Base-by-base conservation (phyloP, 2,113 vertebrate genomes). In the Melanostigma gelatinosum region DNA sequence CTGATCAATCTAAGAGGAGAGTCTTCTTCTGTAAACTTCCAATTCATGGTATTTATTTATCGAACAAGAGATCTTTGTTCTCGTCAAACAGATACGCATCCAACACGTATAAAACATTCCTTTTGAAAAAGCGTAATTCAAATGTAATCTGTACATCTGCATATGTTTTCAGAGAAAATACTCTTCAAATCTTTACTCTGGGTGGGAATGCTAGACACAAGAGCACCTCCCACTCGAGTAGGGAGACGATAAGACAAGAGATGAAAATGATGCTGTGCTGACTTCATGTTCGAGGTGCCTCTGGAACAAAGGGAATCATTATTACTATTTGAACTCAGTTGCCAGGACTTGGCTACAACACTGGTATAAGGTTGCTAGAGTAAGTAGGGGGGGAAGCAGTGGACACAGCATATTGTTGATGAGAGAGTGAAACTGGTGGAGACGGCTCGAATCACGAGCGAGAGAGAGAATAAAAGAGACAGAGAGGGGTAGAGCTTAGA, bases 231-330 rank as follows among this genome's bases (percentile, higher is more conserved):
- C 60, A 52, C 80, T 85, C 52, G 32, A 79, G 79, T 27, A 63
- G 65, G 34, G 27, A 82, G 71, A 80, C 4, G 72, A 77, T 75
- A 79, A 87, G 78, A 85, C 64, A 66, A 80, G 74, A 73, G 87
- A 80, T 75, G 80, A 83, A 90, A 72, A 63, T 60, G 66, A 64
- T 40, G 69, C 77, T 77, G 84, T 77, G 66, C 74, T 71, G 79
- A 79, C 80, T 90, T 77, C 50, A 73, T 72, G 77, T 79, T 86
- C 55, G 42, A 88, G 77, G 50, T 78, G 71, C 79, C 64, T 72
- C 74, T 55, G 79, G 85, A 91, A 92, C 89, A 93, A 93, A 92
- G 85, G 80, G 68, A 91, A 91, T 82, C 83, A 84, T 90, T 87
- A 84, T 87, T 87, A 82, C 68, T 82, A 79, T 88, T 80, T 87